Conservation (phyloP, 2,888 invertebrate species). For the Drosophila diplacantha region DNA sequence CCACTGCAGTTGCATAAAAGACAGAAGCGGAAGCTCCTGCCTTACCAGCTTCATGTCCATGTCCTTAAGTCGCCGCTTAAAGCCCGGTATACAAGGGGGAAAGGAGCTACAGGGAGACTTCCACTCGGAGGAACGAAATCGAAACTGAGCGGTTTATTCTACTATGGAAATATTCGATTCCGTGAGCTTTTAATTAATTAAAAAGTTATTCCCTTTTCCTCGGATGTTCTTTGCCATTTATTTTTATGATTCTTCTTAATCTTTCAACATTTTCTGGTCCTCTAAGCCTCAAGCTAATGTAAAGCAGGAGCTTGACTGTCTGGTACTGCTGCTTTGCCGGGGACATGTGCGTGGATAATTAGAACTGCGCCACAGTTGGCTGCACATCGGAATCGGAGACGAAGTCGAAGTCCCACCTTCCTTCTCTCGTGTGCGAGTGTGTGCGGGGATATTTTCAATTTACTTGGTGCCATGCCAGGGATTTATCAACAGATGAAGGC, state of each 20-base stretch:
- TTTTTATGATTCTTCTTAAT: neutral
- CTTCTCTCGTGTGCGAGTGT: slow-evolving; percentile 4
- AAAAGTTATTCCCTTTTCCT: neutral
- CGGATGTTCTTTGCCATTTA: neutral
- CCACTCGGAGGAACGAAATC: neutral
- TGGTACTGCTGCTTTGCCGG: slow-evolving; percentile 31
- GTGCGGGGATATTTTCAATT: slow-evolving; percentile 64
- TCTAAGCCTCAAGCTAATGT: neutral
- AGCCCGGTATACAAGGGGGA: slow-evolving; percentile 33
- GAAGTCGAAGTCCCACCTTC: slow-evolving; percentile 29
- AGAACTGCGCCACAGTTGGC: slow-evolving; percentile 68
- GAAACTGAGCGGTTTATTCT: no score
- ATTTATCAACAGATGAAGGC: slow-evolving; percentile 72
- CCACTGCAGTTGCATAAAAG: slow-evolving; percentile 73
- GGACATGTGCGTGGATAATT: slow-evolving; percentile 71
- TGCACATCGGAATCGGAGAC: slow-evolving; percentile 50
- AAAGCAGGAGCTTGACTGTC: slow-evolving; percentile 14
- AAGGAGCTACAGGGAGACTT: slow-evolving; percentile 28
- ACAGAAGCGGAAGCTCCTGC: slow-evolving; percentile 65
- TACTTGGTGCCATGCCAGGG: slow-evolving; percentile 70
- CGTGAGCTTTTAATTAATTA: slow-evolving; percentile 4
- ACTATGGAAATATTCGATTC: neutral
- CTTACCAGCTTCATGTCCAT: slow-evolving; percentile 49
- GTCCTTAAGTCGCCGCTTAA: slow-evolving; percentile 42
- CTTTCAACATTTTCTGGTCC: neutral